Percentiles rank a stretch among this genome's conserved stretches.
These are phyloP conservation scores for Odontothrips loti DNA, from an alignment of 2,888 invertebrate species.

Conservation along the genomic window DNA sequence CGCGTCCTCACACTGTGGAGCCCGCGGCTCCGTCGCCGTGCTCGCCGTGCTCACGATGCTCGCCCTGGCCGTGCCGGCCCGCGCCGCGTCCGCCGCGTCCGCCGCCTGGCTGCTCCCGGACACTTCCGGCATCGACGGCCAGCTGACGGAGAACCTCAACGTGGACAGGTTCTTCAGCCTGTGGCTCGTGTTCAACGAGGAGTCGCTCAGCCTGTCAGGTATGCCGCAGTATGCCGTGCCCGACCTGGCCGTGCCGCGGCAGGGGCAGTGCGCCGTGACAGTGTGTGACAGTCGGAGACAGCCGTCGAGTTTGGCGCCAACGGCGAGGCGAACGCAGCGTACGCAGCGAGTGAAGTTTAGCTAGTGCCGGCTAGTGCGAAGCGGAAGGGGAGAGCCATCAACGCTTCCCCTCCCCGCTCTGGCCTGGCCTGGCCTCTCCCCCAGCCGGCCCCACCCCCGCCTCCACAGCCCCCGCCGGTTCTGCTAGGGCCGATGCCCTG, in stretches of 20 bases:
- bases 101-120: slow-evolving; percentile 46
- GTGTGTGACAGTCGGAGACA: no score
- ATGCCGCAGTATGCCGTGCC: background rate
- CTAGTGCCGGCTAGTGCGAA: no score
- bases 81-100: background rate
- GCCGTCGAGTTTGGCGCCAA: no score
- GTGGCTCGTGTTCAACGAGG: slow-evolving; percentile 53
- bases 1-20: background rate
- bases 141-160: slow-evolving; percentile 49
- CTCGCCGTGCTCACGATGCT: background rate
- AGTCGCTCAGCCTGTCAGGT: slow-evolving; percentile 43
- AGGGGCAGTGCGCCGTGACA: no score
- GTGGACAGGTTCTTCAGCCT: slow-evolving; percentile 53
- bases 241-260: no score
- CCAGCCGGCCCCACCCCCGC: background rate
- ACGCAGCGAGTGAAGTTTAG: no score
- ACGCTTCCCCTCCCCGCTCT: no score
- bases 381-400: no score
- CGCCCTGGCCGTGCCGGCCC: background rate
- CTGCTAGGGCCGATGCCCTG: no score
- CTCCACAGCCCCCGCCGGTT: background rate
- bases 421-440: background rate
- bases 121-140: slow-evolving; percentile 51
- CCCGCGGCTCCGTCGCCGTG: slow-evolving; percentile 11
- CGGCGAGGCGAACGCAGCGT: no score